Conservation (phyloP, 2,113 vertebrate species). For the Pseudorasbora parva region DNA sequence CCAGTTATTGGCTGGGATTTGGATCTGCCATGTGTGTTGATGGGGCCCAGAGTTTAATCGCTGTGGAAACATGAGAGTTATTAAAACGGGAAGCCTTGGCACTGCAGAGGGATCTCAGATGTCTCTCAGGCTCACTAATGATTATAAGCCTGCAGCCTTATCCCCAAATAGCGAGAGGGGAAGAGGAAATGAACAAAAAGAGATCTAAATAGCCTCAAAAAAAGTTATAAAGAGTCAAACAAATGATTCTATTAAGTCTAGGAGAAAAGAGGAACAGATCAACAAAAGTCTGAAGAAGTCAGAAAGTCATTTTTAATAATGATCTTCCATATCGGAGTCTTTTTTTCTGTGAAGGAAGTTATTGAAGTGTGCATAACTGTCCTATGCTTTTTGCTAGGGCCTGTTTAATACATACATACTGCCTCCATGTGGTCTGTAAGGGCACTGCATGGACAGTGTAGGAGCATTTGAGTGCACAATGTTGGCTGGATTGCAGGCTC, state of each 20-base stretch:
- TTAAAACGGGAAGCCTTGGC: slow-evolving; percentile 44
- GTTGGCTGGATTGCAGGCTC: neutral
- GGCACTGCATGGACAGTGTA: neutral
- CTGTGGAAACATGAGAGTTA: slow-evolving; percentile 51
- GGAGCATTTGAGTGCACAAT: slow-evolving; percentile 7
- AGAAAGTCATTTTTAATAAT: neutral
- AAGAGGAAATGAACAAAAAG: slow-evolving; percentile 37
- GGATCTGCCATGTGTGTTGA: slow-evolving; percentile 45
- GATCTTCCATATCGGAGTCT: neutral
- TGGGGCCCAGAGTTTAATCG: slow-evolving; percentile 46
- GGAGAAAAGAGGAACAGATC: neutral
- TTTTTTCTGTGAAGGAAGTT: neutral
- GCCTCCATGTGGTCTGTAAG: slow-evolving; percentile 48
- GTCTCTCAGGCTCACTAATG: slow-evolving; percentile 47
- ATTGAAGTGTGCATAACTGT: neutral
- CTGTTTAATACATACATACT: slow-evolving; percentile 32
- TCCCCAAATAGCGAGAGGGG: slow-evolving; percentile 28
- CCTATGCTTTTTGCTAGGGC: neutral
- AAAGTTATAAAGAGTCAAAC: neutral
- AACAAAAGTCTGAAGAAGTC: neutral
- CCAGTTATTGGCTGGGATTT: slow-evolving; percentile 44
- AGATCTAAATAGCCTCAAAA: neutral
- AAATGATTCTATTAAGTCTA: neutral
- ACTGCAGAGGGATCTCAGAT: slow-evolving; percentile 24
- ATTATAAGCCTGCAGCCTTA: slow-evolving; percentile 28